These are phyloP conservation scores for Carcinoscorpius rotundicauda DNA, from an alignment of 1,140 invertebrate genomes.

Conservation along the genomic window DNA sequence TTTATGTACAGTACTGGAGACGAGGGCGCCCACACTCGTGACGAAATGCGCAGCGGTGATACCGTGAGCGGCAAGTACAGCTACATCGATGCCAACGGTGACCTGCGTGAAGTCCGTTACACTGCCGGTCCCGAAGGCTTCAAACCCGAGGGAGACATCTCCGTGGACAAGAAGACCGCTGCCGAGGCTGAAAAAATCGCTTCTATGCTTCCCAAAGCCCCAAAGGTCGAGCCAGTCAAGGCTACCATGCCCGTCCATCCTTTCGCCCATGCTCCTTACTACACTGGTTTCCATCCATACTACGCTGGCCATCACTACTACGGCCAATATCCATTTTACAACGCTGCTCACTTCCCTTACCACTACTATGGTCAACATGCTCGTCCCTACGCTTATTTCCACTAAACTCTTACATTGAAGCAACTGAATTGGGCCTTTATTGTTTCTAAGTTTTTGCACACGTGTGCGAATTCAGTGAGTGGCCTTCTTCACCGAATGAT, in stretches of 20 bases:
- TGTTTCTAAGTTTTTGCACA: too few species aligned
- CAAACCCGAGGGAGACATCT: constrained; percentile 20
- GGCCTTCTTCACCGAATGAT: too few species aligned
- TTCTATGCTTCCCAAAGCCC: constrained; percentile 20
- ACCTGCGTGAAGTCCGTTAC: constrained; percentile 70
- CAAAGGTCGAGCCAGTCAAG: constrained; percentile 1
- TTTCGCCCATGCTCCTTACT: constrained; percentile 11
- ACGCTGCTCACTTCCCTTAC: too few species aligned
- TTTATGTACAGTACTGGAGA: constrained; percentile 20
- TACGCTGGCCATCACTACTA: constrained; percentile 7
- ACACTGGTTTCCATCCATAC: constrained; percentile 1
- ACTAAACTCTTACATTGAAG: too few species aligned
- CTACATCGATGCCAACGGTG: constrained; percentile 61
- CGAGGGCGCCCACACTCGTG: constrained; percentile 13
- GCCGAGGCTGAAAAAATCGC: constrained; percentile 21
- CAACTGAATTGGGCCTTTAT: too few species aligned
- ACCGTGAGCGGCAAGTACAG: constrained; percentile 76
- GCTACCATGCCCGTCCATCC: constrained; percentile 6
- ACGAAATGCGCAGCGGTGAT: constrained; percentile 47
- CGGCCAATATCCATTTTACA: background rate
- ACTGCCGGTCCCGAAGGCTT: constrained; percentile 49
- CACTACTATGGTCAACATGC: too few species aligned
- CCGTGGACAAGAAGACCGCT: constrained; percentile 21
- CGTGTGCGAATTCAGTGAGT: too few species aligned
- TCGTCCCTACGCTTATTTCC: too few species aligned